Evolutionary conservation across 2,797 vertebrate species (phyloP).

Genomic region (Tauraco hartlaubi): DNA sequence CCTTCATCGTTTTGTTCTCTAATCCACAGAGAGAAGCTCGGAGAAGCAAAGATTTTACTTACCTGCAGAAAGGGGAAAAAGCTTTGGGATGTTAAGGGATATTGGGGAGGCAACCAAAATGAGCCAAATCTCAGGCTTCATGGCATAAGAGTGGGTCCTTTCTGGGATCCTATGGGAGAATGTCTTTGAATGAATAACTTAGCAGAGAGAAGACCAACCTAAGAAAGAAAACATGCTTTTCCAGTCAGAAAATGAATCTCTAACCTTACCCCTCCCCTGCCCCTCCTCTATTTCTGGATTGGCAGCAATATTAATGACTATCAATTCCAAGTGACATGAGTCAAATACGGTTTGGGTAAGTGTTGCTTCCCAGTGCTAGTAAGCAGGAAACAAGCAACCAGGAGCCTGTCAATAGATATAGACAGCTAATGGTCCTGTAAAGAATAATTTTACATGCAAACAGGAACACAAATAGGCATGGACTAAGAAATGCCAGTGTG

Average conservation of each 20-base stretch:
- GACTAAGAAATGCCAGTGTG: not conserved
- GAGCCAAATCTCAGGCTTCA: not conserved
- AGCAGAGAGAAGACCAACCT: not conserved
- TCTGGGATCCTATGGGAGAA: not conserved
- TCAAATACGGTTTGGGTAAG: not conserved
- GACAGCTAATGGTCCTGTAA: not conserved
- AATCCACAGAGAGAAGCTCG: not conserved
- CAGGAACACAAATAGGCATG: not conserved
- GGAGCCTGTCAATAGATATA: not conserved
- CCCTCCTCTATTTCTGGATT: not conserved
- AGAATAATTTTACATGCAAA: not conserved
- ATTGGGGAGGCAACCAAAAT: not conserved
- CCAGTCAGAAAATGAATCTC: not conserved
- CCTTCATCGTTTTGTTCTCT: not conserved
- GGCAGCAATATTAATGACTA: not conserved
- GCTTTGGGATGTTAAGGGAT: not conserved
- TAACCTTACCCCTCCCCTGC: fast-evolving
- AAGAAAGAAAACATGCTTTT: not conserved
- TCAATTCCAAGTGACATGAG: not conserved
- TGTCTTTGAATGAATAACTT: not conserved
- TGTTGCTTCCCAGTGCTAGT: not conserved
- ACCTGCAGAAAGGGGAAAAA: not conserved
- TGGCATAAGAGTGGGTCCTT: not conserved
- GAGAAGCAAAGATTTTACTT: not conserved
- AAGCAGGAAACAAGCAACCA: not conserved